phyloP scores from a whole-genome alignment of 2,113 vertebrate species.

The Ploceus nigricollis region DNA sequence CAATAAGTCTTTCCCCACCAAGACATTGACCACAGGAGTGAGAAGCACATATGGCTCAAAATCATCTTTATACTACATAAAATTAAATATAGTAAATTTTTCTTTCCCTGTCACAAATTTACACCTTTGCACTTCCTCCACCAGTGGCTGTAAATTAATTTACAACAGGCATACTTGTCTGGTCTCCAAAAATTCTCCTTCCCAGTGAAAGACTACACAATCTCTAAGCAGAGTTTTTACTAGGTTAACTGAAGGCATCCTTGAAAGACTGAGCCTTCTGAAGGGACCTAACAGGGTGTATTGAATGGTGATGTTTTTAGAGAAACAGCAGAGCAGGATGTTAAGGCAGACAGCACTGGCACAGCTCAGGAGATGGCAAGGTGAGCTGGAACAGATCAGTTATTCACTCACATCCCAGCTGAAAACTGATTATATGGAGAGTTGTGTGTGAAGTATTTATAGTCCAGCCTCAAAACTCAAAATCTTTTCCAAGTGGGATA shows the following conservation, averaged over 20 bases:
- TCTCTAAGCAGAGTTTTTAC: not conserved
- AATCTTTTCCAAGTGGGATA: not conserved
- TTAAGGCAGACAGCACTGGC: conserved; percentile 12
- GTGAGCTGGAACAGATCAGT: conserved; percentile 45
- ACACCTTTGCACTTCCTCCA: not conserved
- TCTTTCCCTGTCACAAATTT: not conserved
- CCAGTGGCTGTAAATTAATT: not conserved
- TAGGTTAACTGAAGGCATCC: not conserved
- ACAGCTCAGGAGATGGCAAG: conserved; percentile 17
- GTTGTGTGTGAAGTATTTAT: conserved; percentile 26
- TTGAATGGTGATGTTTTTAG: conserved; percentile 21
- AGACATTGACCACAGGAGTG: not conserved
- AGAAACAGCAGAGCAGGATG: conserved; percentile 44
- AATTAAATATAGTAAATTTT: not conserved
- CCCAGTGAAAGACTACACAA: not conserved
- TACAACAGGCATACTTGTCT: not conserved
- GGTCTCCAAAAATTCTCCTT: not conserved
- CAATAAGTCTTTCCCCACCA: not conserved
- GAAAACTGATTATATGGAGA: not conserved
- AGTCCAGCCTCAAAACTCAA: not conserved
- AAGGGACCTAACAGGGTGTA: not conserved
- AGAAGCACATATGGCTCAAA: not conserved
- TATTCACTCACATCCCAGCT: conserved; percentile 20
- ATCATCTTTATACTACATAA: not conserved
- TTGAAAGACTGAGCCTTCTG: not conserved